These are phyloP conservation scores for Brassicogethes aeneus DNA, from an alignment of 2,888 invertebrate genomes.

Conservation along the genomic window DNA sequence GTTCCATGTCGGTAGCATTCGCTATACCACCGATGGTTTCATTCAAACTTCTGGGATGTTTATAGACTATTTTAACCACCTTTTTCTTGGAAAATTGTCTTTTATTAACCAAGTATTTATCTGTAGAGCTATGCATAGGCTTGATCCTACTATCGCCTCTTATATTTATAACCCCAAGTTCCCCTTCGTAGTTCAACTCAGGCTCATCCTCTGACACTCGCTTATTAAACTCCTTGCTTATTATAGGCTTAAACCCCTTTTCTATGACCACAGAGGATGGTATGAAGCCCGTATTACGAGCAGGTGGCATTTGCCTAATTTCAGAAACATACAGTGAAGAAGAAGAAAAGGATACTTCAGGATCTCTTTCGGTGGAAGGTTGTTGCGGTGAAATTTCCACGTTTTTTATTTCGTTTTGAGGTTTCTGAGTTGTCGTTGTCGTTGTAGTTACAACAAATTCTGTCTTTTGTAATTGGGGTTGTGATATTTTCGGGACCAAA, in stretches of 20 bases:
- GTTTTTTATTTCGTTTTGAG: conserved; percentile 15
- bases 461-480: background rate
- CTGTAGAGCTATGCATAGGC: conserved; percentile 62
- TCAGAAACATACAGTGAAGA: conserved; percentile 11
- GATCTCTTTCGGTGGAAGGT: conserved; percentile 33
- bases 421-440: too few relatives aligned
- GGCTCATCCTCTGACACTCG: conserved; percentile 39
- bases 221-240: conserved; percentile 47
- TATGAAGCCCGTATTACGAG: conserved; percentile 68
- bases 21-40: conserved; percentile 14
- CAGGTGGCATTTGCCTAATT: conserved; percentile 37
- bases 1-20: conserved; percentile 39
- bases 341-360: conserved; percentile 24
- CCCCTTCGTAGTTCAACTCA: conserved; percentile 44
- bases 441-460: conserved; percentile 2
- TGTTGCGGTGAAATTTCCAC: conserved; percentile 34
- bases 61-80: conserved; percentile 20
- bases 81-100: conserved; percentile 33
- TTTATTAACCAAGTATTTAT: conserved; percentile 38
- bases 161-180: conserved; percentile 36
- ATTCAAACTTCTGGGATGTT: conserved; percentile 15
- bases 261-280: conserved; percentile 75
- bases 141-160: conserved; percentile 43
- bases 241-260: conserved; percentile 76
- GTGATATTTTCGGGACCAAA: conserved; percentile 2